Base-by-base conservation (phyloP, 2,888 invertebrate genomes). In the Bimastos eiseni region DNA sequence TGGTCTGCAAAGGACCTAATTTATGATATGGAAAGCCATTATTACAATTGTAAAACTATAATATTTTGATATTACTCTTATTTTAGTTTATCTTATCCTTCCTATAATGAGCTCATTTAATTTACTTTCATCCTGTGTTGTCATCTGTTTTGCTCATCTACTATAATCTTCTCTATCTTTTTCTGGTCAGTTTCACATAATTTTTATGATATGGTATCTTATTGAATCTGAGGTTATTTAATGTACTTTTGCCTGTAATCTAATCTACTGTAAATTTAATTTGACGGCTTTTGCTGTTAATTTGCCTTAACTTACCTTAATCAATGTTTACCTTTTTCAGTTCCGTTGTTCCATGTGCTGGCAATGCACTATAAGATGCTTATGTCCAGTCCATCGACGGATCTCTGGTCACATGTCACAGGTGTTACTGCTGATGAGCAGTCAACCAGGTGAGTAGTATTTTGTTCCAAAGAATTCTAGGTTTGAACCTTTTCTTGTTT, bases 291-390 rank as follows among this genome's bases (percentile, higher is more conserved):
- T 70, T 8, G 17, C 70, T 8, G 30, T 70, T 70, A 70, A n/a
- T n/a, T 70, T n/a, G 6, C n/a, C n/a, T 2, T 70, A n/a, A 30
- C 30, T 70, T 70, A 70, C 70, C 70, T 70, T 70, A n/a, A 8
- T 8, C 70, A 11, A 8, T 8, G 30, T 19, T 37, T 90, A n/a
- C 36, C 19, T 89, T 17, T 94, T 95, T 6, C 96, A 97, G 98
- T 98, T 93, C 98, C 98, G 24, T 96, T 98, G 92, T 96, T 98
- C 92, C 97, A 98, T 94, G 98, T 98, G 38, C 96, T 98, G 93
- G 97, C 97, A 89, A 97, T 97, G 93, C 98, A 98, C 95, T 97
- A 97, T 55, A 97, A 97, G 92, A 96, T 97, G 89, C 96, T 97
- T 91, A 92, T 96, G 96, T 95, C 96, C 84, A 95, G 96, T 83